These are phyloP conservation scores for Hestina assimilis DNA, from an alignment of 1,140 invertebrate genomes.

Conservation along the genomic window DNA sequence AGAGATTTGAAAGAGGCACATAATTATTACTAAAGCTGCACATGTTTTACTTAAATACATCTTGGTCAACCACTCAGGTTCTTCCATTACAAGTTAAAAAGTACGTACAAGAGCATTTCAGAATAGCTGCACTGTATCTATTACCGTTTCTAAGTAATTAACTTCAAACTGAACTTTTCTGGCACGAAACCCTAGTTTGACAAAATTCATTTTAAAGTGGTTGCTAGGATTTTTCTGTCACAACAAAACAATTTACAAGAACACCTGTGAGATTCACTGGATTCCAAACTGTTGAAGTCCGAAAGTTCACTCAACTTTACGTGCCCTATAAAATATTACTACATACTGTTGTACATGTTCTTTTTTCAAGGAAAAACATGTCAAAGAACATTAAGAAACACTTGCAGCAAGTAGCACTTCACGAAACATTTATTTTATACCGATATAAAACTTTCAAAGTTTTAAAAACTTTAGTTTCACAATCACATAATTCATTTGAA, in stretches of 20 bases:
- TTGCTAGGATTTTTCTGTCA: slow-evolving; percentile 65
- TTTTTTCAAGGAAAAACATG: background rate
- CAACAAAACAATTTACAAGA: slow-evolving; percentile 49
- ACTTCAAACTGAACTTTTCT: background rate
- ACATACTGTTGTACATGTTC: background rate
- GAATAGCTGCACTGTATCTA: slow-evolving; percentile 19
- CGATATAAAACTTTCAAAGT: slow-evolving; percentile 55
- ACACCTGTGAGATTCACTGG: slow-evolving; percentile 66
- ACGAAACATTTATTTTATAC: slow-evolving; percentile 14
- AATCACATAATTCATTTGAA: slow-evolving; percentile 54
- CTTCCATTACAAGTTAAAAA: slow-evolving; percentile 62
- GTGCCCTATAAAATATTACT: slow-evolving; percentile 35
- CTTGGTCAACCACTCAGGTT: slow-evolving; percentile 60
- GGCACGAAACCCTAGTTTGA: background rate
- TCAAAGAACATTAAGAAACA: background rate
- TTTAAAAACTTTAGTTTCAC: slow-evolving; percentile 61
- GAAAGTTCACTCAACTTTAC: slow-evolving; percentile 75
- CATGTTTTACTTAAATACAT: slow-evolving; percentile 50
- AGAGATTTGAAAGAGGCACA: slow-evolving; percentile 38
- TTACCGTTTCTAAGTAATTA: slow-evolving; percentile 3
- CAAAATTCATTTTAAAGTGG: slow-evolving; percentile 33
- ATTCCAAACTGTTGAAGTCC: slow-evolving; percentile 53
- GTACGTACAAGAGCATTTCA: slow-evolving; percentile 22
- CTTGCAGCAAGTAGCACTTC: slow-evolving; percentile 15
- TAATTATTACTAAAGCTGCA: slow-evolving; percentile 38